Evolutionary conservation across 2,797 vertebrate genomes (phyloP), one percentile per base, ranked within the genome.

Genomic region (Amniataba percoides): DNA sequence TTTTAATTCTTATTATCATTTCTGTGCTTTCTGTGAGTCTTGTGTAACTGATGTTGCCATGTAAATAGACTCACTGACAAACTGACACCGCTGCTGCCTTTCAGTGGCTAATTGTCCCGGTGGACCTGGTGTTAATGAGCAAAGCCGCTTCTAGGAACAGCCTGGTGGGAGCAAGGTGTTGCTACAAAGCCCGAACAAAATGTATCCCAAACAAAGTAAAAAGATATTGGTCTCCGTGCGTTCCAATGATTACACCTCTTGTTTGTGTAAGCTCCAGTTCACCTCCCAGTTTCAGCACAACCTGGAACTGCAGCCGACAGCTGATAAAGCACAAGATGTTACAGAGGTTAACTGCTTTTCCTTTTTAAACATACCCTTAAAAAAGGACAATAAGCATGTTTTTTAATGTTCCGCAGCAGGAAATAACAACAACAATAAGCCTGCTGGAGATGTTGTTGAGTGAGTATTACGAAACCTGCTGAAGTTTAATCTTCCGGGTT

Each of bases 101-200:
- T 55, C 62, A 77, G 64, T 77, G 68, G 58, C 64, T 56, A 12
- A 21, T n/a, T 4, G n/a, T 78, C 64, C 80, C 66, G 5, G 15
- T 19, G 55, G 79, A 72, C 1, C 1, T 56, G 59, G 59, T 74
- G 58, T 63, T 74, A 69, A 77, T 74, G 67, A 90, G 78, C 23
- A 2, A 23, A 31, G 61, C 27, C 13, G 43, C 9, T 75, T 78
- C 80, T 53, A 63, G 25, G 45, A 80, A 79, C n/a, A 11, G 42
- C 23, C 78, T 18, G 13, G 3, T 43, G 21, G 55, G 57, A 73
- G 23, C 25, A 40, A 15, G 2, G 15, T 25, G 62, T 31, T 53
- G 58, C 63, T 52, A 9, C 14, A n/a, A 53, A 71, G 55, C 69
- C 25, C 3, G 48, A 51, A 68, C 18, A 13, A 48, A 69, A 52